Evolutionary conservation across 2,113 vertebrate genomes (phyloP).

Genomic region (Speoplatyrhinus poulsoni): DNA sequence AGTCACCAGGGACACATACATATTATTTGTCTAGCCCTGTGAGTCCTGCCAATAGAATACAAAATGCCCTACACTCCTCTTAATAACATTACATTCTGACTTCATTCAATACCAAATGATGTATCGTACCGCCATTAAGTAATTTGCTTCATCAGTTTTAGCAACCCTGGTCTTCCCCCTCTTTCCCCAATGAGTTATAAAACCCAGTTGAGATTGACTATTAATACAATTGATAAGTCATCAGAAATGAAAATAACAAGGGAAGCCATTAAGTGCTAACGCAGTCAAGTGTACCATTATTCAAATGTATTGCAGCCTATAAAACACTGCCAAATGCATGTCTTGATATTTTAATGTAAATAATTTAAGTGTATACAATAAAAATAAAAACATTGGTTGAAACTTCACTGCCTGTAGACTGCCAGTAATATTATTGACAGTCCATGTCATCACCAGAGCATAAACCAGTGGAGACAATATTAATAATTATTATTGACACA

Average conservation of each 20-base stretch:
- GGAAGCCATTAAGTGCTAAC: too few relatives aligned
- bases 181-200: too few relatives aligned
- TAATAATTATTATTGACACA: too few relatives aligned
- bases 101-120: background rate
- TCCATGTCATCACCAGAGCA: too few relatives aligned
- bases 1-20: slow-evolving; percentile 16
- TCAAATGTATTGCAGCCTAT: too few relatives aligned
- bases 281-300: too few relatives aligned
- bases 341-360: too few relatives aligned
- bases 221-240: background rate
- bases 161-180: background rate
- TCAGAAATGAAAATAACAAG: too few relatives aligned
- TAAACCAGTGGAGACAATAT: too few relatives aligned
- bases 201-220: background rate
- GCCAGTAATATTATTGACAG: background rate
- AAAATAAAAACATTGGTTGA: too few relatives aligned
- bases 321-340: too few relatives aligned
- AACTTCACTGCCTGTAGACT: background rate
- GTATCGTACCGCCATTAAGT: background rate
- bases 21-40: slow-evolving; percentile 14
- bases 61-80: background rate
- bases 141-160: background rate
- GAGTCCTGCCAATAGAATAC: slow-evolving; percentile 5
- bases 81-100: background rate
- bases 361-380: too few relatives aligned